phyloP scores from a whole-genome alignment of 2,888 invertebrate genomes.

The Tinea trinotella region DNA sequence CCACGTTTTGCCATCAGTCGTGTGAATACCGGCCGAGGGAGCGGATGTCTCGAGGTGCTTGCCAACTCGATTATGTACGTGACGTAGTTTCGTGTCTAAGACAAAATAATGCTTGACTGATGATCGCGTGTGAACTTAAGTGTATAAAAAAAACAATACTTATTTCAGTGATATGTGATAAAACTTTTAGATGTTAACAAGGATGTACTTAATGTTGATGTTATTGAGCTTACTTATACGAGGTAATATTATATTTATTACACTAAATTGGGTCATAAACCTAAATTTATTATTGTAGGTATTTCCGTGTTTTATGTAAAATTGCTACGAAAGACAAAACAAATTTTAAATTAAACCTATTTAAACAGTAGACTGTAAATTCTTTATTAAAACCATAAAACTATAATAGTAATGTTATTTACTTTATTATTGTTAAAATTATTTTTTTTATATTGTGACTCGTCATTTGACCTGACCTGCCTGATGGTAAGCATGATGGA shows the following conservation, averaged over 20 bases:
- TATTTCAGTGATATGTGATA: slow-evolving; percentile 47
- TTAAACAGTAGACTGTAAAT: too few relatives aligned
- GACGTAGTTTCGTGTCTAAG: background rate
- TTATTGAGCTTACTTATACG: slow-evolving; percentile 55
- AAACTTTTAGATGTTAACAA: slow-evolving; percentile 44
- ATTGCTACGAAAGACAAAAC: too few relatives aligned
- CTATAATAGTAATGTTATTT: too few relatives aligned
- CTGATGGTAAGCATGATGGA: too few relatives aligned
- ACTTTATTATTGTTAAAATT: too few relatives aligned
- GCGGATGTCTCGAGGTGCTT: slow-evolving; percentile 30
- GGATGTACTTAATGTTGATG: slow-evolving; percentile 59
- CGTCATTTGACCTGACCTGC: too few relatives aligned
- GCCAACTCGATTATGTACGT: background rate
- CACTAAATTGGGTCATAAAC: too few relatives aligned
- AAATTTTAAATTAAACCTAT: too few relatives aligned
- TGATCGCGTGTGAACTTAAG: background rate
- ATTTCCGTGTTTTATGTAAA: too few relatives aligned
- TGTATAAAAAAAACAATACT: background rate
- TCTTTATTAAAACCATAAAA: too few relatives aligned
- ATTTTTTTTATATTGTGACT: too few relatives aligned
- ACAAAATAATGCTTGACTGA: slow-evolving; percentile 6
- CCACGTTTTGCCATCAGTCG: slow-evolving; percentile 40
- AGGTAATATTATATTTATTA: slow-evolving; percentile 36
- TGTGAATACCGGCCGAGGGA: slow-evolving; percentile 33
- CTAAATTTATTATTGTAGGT: too few relatives aligned